These are phyloP conservation scores for Oreochromis mossambicus DNA, from an alignment of 2,797 vertebrate species.

Conservation along the genomic window DNA sequence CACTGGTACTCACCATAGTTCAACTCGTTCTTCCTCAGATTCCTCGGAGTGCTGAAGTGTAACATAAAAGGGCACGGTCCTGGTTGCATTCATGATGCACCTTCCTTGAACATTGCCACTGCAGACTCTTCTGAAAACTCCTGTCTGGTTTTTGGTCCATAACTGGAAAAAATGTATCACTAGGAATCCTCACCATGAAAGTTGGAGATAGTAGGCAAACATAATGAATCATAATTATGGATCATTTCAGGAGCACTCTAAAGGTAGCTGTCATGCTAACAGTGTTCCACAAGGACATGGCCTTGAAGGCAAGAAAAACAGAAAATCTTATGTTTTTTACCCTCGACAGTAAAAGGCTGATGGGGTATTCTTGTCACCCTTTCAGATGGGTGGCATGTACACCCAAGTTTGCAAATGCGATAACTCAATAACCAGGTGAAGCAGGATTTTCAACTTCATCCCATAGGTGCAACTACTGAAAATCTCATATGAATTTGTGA, in stretches of 20 bases:
- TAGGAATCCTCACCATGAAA: neutral
- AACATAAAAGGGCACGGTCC: neutral
- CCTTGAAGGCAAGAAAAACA: neutral
- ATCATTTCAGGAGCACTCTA: neutral
- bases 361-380: neutral
- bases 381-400: neutral
- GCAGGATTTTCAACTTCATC: neutral
- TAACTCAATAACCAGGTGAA: neutral
- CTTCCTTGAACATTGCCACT: neutral
- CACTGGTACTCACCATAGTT: neutral
- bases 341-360: neutral
- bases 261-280: neutral
- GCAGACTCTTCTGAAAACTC: neutral
- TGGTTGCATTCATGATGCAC: neutral
- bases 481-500: neutral
- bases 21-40: neutral
- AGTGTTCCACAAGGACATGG: neutral
- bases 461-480: neutral
- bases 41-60: neutral
- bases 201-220: neutral
- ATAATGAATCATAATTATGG: neutral
- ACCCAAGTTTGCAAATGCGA: neutral
- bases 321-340: neutral
- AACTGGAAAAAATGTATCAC: neutral
- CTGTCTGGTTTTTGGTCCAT: neutral